Percentiles rank a stretch among this genome's conserved stretches.
These are phyloP conservation scores for Coptodon rendalli DNA, from an alignment of 2,113 vertebrate species.

Conservation along the genomic window DNA sequence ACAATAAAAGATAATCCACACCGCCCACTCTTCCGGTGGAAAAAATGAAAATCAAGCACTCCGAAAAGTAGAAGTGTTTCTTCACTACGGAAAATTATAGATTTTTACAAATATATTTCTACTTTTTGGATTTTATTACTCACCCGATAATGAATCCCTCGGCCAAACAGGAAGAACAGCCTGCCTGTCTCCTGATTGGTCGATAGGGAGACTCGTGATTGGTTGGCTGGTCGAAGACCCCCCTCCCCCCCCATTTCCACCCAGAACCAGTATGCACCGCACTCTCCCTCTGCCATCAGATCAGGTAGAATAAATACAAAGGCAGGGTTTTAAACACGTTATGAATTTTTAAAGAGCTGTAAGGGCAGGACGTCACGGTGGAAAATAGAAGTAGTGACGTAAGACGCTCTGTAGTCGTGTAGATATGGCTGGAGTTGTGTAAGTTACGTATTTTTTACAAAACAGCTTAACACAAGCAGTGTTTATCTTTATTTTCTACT, in stretches of 20 bases:
- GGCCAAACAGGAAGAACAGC: constrained; percentile 57
- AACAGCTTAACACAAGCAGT: neutral
- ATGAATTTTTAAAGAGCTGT: neutral
- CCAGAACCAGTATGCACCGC: neutral
- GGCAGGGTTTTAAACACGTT: neutral
- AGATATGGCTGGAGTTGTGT: neutral
- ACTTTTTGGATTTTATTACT: constrained; percentile 19
- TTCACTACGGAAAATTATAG: accelerated
- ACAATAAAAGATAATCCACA: neutral
- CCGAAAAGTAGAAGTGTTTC: accelerated
- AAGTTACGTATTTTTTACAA: neutral
- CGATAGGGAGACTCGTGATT: neutral
- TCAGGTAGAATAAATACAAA: neutral
- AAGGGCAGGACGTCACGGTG: neutral
- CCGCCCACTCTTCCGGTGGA: neutral
- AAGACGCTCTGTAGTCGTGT: neutral
- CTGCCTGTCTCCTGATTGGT: constrained; percentile 9
- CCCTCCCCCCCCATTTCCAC: neutral
- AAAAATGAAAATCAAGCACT: neutral
- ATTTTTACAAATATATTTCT: neutral
- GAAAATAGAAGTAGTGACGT: neutral
- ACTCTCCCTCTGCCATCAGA: neutral
- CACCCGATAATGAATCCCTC: constrained; percentile 16
- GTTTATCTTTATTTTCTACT: neutral
- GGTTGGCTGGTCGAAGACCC: neutral